Percentiles rank a stretch among this genome's conserved stretches.
These are phyloP conservation scores for Oreohelix idahoensis DNA, from an alignment of 1,140 invertebrate genomes.

Conservation along the genomic window DNA sequence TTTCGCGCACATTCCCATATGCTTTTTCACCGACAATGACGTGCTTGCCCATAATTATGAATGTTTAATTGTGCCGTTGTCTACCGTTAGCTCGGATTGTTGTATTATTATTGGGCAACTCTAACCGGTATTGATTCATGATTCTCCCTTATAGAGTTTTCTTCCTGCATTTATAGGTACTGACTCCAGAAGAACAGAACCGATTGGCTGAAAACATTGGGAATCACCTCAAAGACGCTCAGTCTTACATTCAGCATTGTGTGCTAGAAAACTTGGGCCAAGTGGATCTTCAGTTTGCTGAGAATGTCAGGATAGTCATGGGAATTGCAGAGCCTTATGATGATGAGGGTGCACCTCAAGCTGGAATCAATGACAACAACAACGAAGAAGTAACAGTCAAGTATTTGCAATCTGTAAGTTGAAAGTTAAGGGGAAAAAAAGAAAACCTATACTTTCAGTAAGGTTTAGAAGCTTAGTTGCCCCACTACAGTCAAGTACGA, in stretches of 20 bases:
- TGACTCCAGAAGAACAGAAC: conserved; percentile 81
- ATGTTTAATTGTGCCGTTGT: too few species aligned
- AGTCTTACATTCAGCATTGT: conserved; percentile 85
- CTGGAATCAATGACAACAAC: not conserved
- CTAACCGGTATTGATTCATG: too few species aligned
- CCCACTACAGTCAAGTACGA: too few species aligned
- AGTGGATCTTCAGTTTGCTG: conserved; percentile 73
- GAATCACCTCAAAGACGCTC: conserved; percentile 82
- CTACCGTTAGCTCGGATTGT: too few species aligned
- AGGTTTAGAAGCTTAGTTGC: too few species aligned
- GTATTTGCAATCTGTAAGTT: too few species aligned
- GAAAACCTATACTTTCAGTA: too few species aligned
- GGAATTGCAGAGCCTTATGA: not conserved
- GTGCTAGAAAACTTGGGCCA: conserved; percentile 73
- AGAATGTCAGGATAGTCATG: conserved; percentile 56
- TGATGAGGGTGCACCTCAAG: not conserved
- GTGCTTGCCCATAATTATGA: too few species aligned
- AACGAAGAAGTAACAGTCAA: not conserved
- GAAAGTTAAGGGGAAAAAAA: not conserved
- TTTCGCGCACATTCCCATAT: too few species aligned
- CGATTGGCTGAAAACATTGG: conserved; percentile 88
- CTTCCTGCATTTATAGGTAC: conserved; percentile 78
- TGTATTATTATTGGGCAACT: too few species aligned
- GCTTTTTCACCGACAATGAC: too few species aligned
- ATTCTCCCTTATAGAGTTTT: too few species aligned